Percentiles rank a stretch among this genome's conserved stretches.
These are phyloP conservation scores for Netelia melanura DNA, from an alignment of 2,888 invertebrate genomes.

Conservation along the genomic window DNA sequence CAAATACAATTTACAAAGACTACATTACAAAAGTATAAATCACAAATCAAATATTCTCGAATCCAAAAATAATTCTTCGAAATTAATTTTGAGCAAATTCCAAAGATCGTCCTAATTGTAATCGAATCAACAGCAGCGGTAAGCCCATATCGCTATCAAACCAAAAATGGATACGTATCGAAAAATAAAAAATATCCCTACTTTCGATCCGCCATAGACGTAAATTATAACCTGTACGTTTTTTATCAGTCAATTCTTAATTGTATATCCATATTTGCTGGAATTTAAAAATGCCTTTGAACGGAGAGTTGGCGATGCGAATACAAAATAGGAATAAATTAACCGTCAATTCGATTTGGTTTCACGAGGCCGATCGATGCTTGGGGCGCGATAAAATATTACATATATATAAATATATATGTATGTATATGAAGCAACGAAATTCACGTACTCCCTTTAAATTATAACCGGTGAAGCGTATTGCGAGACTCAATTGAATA, in stretches of 20 bases:
- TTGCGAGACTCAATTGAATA: conserved; percentile 68
- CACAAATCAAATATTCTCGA: too few relatives aligned
- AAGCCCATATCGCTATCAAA: too few relatives aligned
- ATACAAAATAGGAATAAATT: conserved; percentile 43
- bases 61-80: too few relatives aligned
- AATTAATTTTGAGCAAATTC: too few relatives aligned
- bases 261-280: conserved; percentile 6
- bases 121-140: too few relatives aligned
- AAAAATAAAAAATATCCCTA: too few relatives aligned
- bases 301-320: neutral
- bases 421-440: conserved; percentile 50
- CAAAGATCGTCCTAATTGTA: too few relatives aligned
- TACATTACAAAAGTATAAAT: too few relatives aligned
- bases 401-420: conserved; percentile 36
- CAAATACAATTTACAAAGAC: too few relatives aligned
- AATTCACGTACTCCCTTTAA: conserved; percentile 66
- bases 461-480: conserved; percentile 69
- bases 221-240: neutral
- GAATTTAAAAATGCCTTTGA: conserved; percentile 1
- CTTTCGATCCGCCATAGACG: too few relatives aligned
- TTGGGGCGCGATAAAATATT: conserved; percentile 65
- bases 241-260: neutral
- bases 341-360: conserved; percentile 42
- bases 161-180: too few relatives aligned
- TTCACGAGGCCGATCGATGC: conserved; percentile 51